phyloP scores from a whole-genome alignment of 2,797 vertebrate genomes.

The Arremon aurantiirostris region DNA sequence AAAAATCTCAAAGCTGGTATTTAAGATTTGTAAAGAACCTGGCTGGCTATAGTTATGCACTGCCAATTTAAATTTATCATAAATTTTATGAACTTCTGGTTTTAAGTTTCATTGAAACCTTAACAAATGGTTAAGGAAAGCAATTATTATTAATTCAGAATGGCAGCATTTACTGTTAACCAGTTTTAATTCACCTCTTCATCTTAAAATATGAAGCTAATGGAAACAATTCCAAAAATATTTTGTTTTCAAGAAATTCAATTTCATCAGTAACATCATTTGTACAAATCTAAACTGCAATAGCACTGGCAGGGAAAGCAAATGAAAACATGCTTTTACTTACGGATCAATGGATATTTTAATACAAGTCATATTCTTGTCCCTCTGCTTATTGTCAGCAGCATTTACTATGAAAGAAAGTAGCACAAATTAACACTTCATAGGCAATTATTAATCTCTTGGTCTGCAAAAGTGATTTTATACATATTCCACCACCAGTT shows the following conservation, averaged over 20 bases:
- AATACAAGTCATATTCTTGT: slow-evolving; percentile 96
- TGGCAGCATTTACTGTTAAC: background rate
- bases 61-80: background rate
- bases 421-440: slow-evolving; percentile 60
- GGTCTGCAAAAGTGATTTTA: background rate
- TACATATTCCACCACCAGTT: background rate
- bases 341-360: slow-evolving; percentile 97
- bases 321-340: slow-evolving; percentile 74
- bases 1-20: background rate
- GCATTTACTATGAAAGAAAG: slow-evolving; percentile 87
- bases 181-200: background rate
- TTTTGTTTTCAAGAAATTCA: background rate
- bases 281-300: background rate
- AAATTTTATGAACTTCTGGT: background rate
- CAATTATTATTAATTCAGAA: background rate
- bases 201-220: background rate
- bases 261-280: background rate
- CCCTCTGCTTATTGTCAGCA: slow-evolving; percentile 98
- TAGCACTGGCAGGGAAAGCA: background rate
- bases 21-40: background rate
- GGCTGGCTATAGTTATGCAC: background rate
- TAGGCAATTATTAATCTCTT: slow-evolving; percentile 6
- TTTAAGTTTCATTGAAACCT: background rate
- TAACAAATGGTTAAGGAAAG: background rate
- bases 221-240: background rate